Base-by-base conservation (phyloP, 2,888 invertebrate genomes). In the Scotopteryx bipunctaria region DNA sequence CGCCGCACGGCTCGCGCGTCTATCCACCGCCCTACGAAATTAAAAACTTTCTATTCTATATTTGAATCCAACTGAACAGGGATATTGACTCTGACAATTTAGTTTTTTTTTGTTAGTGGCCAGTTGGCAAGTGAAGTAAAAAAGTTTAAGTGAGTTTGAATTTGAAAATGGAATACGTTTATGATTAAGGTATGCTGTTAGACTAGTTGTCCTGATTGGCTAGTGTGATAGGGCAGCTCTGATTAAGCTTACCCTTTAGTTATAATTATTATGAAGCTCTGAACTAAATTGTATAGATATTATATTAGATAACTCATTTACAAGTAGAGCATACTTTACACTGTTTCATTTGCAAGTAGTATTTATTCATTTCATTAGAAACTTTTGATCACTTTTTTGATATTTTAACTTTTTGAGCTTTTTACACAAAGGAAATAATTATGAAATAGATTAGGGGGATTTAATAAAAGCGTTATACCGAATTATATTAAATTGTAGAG, bases 1-100 rank as follows among this genome's bases (percentile, higher is more conserved):
- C 63, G 74, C 61, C 78, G 78, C 77, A 76, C 82, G 85, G 52
- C 27, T 55, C 36, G 47, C 59, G 51, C 55, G 60, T 41, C 43
- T 32, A 4, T 15, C 44, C 43, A 45, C 38, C 56, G 35, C 57
- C 38, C 16, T 52, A 52, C 66, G 69, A 66, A 64, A 66, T 66
- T 55, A 57, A 48, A 54, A 57, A 61, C 66, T 59, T 59, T 52
- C 31, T 16, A 21, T 33, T 37, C 49, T 8, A 5, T 21, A 16
- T 37, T 35, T 38, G n/a, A 47, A 33, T 23, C 17, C 5, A 0
- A 16, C 14, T 9, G 3, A 37, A 46, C 25, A 11, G 15, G 19
- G 46, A 40, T 42, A n/a, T 47, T 46, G 25, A 40, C 8, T 14
- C 8, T 36, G 31, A 43, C 40, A 36, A 2, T 27, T 5, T 9